phyloP scores from a whole-genome alignment of 2,888 invertebrate genomes.

The Euphydryas editha region DNA sequence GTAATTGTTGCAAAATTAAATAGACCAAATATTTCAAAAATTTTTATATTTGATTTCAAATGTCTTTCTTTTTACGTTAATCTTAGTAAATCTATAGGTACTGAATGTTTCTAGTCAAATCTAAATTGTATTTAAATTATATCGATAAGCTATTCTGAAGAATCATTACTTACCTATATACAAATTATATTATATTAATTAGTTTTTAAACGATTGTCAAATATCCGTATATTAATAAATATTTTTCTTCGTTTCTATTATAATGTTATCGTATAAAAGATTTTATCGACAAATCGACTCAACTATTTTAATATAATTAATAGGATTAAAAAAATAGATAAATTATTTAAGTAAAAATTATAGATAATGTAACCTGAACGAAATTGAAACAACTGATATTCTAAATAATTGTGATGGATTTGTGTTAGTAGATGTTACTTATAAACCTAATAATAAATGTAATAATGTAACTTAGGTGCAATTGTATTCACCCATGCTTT shows the following conservation, averaged over 20 bases:
- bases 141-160: conserved; percentile 57
- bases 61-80: neutral
- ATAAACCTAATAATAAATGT: conserved; percentile 56
- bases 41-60: conserved; percentile 9
- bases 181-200: conserved; percentile 31
- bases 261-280: conserved; percentile 74
- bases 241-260: conserved; percentile 43
- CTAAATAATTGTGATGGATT: conserved; percentile 83
- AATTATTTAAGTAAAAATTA: conserved; percentile 34
- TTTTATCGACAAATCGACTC: conserved; percentile 77
- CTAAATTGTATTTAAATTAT: conserved; percentile 63
- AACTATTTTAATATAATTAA: conserved; percentile 66
- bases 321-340: conserved; percentile 41
- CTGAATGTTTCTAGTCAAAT: conserved; percentile 79
- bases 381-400: conserved; percentile 81
- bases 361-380: conserved; percentile 61
- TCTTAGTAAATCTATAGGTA: conserved; percentile 52
- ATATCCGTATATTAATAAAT: conserved; percentile 19
- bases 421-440: conserved; percentile 72
- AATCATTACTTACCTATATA: conserved; percentile 40
- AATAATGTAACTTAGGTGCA: conserved; percentile 41
- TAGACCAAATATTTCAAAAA: neutral
- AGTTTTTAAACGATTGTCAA: conserved; percentile 31
- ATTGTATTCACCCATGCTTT: conserved; percentile 30
- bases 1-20: neutral